Evolutionary conservation across 2,113 vertebrate species (phyloP), one percentile per base, ranked within the genome.

Genomic region (Chaenogobius annularis): DNA sequence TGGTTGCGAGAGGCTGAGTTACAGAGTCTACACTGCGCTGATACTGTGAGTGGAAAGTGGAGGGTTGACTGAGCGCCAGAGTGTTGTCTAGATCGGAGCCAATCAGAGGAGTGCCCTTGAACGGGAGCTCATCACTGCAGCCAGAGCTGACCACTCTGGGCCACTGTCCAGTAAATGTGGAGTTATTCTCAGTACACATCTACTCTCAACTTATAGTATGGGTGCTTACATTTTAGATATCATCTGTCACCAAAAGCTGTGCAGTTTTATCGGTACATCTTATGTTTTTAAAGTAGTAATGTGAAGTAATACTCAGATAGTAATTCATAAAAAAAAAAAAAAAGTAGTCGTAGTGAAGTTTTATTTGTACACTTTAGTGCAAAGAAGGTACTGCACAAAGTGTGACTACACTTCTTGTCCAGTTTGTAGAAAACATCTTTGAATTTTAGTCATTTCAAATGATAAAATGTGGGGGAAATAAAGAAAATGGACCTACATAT

Each of bases 91-190:
- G 0, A 37, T 69, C 54, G 40, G 48, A 46, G 8, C 69, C 13
- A 15, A 44, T 68, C 10, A 52, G 52, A 44, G 31, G 17, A 70
- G 23, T 59, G 62, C 14, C 59, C 26, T 56, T 54, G 35, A 66
- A 66, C 43, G 13, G 64, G n/a, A 66, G 61, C 40, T 63, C 61
- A 63, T 37, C 61, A 63, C 61, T 43, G 61, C 6, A n/a, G 64
- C 63, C 64, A 66, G 43, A n/a, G 47, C 64, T 66, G 40, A 44
- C 11, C 19, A 66, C 40, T 63, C 15, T 12, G 40, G 22, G 52
- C 26, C 13, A 19, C 23, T 13, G 26, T 66, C 43, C 61, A 40
- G 46, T 19, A 66, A 26, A 55, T 17, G 4, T 6, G 17, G 48
- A 43, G 44, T 20, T 20, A 3, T 71, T 12, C 55, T 11, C 20